These are phyloP conservation scores for Atractosteus spatula DNA, from an alignment of 2,113 vertebrate species.

Conservation along the genomic window DNA sequence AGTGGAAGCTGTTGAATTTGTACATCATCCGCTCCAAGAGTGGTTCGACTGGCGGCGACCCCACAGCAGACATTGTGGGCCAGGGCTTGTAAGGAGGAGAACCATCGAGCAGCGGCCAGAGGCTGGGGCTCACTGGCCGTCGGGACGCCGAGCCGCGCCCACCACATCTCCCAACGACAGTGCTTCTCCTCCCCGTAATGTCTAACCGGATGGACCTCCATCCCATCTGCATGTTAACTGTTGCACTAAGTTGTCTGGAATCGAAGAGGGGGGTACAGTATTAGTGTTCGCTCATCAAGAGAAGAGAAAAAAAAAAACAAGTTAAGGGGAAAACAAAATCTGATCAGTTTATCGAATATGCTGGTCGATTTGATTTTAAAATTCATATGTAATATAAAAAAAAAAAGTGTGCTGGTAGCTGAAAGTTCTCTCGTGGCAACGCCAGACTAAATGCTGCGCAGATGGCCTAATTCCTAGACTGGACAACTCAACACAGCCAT, in stretches of 20 bases:
- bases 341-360: no score
- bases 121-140: constrained; percentile 34
- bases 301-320: constrained; percentile 43
- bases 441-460: no score
- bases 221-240: constrained; percentile 27
- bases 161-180: background rate
- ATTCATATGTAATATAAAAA: no score
- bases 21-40: constrained; percentile 97
- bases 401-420: no score
- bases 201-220: background rate
- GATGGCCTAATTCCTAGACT: no score
- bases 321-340: constrained; percentile 30
- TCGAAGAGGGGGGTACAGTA: constrained; percentile 61
- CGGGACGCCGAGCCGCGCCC: constrained; percentile 23
- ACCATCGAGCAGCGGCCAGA: constrained; percentile 60
- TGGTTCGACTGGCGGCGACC: constrained; percentile 78
- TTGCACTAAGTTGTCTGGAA: constrained; percentile 65
- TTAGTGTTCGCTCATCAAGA: constrained; percentile 68
- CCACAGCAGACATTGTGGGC: constrained; percentile 71
- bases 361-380: constrained; percentile 1
- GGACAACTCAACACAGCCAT: no score
- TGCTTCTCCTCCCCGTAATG: no score
- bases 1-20: constrained; percentile 96
- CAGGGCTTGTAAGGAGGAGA: constrained; percentile 74
- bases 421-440: no score